Conservation (phyloP, 2,888 invertebrate genomes). For the Hypomecis punctinalis region DNA sequence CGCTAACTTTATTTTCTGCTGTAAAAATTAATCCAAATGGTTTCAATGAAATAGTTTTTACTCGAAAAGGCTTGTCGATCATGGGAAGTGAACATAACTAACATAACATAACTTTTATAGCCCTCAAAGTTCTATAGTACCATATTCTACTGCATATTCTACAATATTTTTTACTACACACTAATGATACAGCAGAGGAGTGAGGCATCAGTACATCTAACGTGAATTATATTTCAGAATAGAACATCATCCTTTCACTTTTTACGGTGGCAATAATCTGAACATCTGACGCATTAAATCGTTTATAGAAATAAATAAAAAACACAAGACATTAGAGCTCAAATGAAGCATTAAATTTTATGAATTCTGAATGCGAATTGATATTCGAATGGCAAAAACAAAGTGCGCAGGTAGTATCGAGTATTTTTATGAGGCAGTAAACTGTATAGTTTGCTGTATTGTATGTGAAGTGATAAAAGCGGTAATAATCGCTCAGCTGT, state of each 20-base stretch:
- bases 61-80: too few species aligned
- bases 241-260: slow-evolving; percentile 62
- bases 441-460: slow-evolving; percentile 9
- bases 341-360: slow-evolving; percentile 33
- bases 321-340: slow-evolving; percentile 26
- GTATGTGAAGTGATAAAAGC: slow-evolving; percentile 45
- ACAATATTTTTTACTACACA: slow-evolving; percentile 7
- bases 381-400: slow-evolving; percentile 30
- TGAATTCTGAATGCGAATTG: slow-evolving; percentile 33
- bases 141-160: background rate
- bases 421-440: slow-evolving; percentile 13
- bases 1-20: too few species aligned
- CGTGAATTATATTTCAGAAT: slow-evolving; percentile 29
- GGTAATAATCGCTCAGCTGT: slow-evolving; percentile 57
- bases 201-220: slow-evolving; percentile 8
- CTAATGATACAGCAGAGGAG: slow-evolving; percentile 21
- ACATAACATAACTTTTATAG: too few species aligned
- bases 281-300: slow-evolving; percentile 30
- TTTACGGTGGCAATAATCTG: slow-evolving; percentile 45
- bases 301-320: slow-evolving; percentile 24
- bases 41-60: too few species aligned
- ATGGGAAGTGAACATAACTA: too few species aligned
- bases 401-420: slow-evolving; percentile 17
- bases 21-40: too few species aligned
- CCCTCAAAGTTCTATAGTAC: too few species aligned